phyloP scores from a whole-genome alignment of 2,797 vertebrate species.

The Hapalemur alaotrensis region DNA sequence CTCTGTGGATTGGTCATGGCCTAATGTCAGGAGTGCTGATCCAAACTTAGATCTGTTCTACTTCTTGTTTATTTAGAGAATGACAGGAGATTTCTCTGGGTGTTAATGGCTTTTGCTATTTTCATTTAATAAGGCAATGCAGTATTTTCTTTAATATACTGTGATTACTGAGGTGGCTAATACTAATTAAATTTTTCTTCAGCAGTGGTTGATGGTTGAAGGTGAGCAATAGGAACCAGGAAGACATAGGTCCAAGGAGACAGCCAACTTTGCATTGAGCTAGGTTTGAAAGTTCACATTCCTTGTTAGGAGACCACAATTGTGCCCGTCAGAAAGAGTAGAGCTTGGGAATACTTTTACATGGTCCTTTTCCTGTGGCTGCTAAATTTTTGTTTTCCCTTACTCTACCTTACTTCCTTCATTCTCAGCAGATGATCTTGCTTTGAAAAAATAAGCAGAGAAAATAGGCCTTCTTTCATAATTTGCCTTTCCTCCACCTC shows the following conservation, averaged over 20 bases:
- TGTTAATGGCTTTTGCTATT: not conserved
- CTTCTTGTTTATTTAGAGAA: not conserved
- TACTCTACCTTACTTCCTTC: not conserved
- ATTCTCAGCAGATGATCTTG: not conserved
- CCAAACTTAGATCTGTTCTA: not conserved
- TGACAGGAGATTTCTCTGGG: not conserved
- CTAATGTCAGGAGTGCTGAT: not conserved
- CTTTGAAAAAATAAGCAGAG: not conserved
- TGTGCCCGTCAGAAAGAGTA: not conserved
- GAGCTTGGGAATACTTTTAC: not conserved
- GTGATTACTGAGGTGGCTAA: not conserved
- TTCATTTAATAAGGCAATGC: not conserved
- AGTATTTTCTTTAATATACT: not conserved
- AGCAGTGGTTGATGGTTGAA: not conserved
- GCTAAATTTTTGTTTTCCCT: not conserved
- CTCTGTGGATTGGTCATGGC: not conserved
- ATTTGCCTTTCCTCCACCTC: not conserved
- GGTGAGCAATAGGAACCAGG: too few relatives aligned
- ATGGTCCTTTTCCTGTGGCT: not conserved
- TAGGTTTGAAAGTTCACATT: too few relatives aligned
- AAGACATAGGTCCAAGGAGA: too few relatives aligned
- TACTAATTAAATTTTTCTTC: not conserved
- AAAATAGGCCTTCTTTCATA: not conserved
- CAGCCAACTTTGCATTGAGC: too few relatives aligned
- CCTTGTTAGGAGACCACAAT: too few relatives aligned